Evolutionary conservation across 1,140 invertebrate species (phyloP).

Genomic region (Diorhabda sublineata): DNA sequence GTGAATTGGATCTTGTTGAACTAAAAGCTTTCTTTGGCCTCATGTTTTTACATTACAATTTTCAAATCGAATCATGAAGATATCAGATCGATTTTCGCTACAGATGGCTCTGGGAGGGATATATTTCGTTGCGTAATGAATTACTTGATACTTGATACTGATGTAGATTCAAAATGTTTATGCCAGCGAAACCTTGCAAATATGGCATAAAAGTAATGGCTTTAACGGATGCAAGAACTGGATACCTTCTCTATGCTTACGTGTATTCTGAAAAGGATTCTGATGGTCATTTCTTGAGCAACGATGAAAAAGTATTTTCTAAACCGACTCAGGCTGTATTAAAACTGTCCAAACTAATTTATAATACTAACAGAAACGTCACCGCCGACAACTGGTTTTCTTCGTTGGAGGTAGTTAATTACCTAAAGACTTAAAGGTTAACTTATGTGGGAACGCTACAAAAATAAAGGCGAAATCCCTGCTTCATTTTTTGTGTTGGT

Average conservation of each 20-base stretch:
- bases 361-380: slow-evolving; percentile 1
- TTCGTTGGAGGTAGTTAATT: too few relatives aligned
- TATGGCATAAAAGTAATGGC: slow-evolving; percentile 24
- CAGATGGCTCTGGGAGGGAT: slow-evolving; percentile 1
- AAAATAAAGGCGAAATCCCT: too few relatives aligned
- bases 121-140: not conserved
- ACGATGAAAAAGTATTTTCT: slow-evolving; percentile 28
- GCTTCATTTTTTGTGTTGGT: too few relatives aligned
- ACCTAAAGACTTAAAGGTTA: too few relatives aligned
- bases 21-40: not conserved
- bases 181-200: slow-evolving; percentile 22
- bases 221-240: slow-evolving; percentile 21
- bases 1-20: not conserved
- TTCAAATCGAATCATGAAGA: not conserved
- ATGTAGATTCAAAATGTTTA: slow-evolving; percentile 24
- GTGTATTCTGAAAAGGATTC: slow-evolving; percentile 15
- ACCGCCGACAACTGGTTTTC: too few relatives aligned
- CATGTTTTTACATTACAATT: slow-evolving; percentile 2
- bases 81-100: not conserved
- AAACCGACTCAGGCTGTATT: not conserved
- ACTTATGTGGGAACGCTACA: too few relatives aligned
- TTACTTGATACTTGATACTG: too few relatives aligned
- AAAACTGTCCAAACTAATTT: slow-evolving; percentile 17
- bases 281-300: not conserved
- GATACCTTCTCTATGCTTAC: slow-evolving; percentile 32